Evolutionary conservation across 2,888 invertebrate species (phyloP), one percentile per base, ranked within the genome.

Genomic region (Dichetophora obliterata): DNA sequence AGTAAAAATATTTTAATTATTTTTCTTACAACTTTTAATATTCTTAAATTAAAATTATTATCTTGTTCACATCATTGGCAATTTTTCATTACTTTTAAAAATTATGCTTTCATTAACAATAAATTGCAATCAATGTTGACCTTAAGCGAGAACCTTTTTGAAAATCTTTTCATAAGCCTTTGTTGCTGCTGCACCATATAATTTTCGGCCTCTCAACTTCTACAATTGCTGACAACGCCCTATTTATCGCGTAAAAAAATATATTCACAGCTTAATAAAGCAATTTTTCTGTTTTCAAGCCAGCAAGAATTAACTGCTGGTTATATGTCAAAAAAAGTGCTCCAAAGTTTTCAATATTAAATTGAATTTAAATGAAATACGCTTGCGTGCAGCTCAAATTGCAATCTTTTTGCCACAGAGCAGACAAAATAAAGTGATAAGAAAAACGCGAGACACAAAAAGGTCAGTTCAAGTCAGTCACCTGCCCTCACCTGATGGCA

Each of bases 401-500:
- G 8, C 59, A 59, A 1, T 59, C 16, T 16, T 59, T 24, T 22
- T 59, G 57, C 57, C 22, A 19, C 19, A n/a, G 14, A 27, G 3
- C 43, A 43, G 14, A 3, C 43, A 43, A 6, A 43, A 43, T 11
- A 43, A 11, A 43, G 14, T 27, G 16, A 43, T 11, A 43, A 43
- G 27, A 4, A 59, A 59, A 59, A 59, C 14, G 59, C 14, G 16
- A 27, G 22, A 24, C 0, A 9, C 24, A 27, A 27, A 59, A 59
- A 59, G 59, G 59, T 59, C 59, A 59, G 27, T 11, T 59, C 27
- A 59, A 59, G 59, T 59, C 59, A 59, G 11, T 59, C 59, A 59
- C 59, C 59, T 59, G 59, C 11, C 24, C 14, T 22, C 43, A 43
- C 11, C n/a, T 59, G 22, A 14, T 59, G 59, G 59, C 59, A 27